Evolutionary conservation across 2,888 invertebrate species (phyloP), one percentile per base, ranked within the genome.

Genomic region (Oxystoma pomonae): DNA sequence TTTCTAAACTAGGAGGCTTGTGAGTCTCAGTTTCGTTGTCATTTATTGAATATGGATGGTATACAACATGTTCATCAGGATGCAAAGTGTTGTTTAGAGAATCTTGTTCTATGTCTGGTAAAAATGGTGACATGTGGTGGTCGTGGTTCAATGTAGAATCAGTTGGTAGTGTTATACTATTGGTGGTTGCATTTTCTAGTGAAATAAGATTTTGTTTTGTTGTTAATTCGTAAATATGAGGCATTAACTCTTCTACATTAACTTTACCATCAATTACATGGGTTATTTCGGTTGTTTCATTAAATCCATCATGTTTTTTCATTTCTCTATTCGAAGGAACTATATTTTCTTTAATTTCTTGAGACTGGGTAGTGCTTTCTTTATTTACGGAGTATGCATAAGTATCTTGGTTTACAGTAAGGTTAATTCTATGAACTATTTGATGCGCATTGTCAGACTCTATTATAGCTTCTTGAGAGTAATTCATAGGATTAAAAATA

Each of bases 71-170:
- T 50, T 77, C 76, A 56, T 76, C 85, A 70, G 84, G 83, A 76
- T 85, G 84, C n/a, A 86, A 76, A 71, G 84, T 86, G 72, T 85
- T 84, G 1, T 86, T 83, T 35, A 86, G 80, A 16, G 82, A 83
- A 69, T 84, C 86, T 72, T 87, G 87, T 75, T 87, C 87, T 17
- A 84, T 81, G 73, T 88, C 88, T 5, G 88, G 87, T 70, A 89
- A 77, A 73, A 88, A 88, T 2, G 88, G 88, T 65, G 86, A 87
- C 87, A 87, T 87, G 70, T 85, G 85, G 35, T 35, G 35, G 3
- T 35, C 5, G 58, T 20, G 53, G 65, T 65, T 20, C 74, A 73
- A 20, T 67, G 69, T 56, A 64, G 65, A 56, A 69, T 35, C 69
- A 1, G 51, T 52, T 55, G 58, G 63, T 21, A 62, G 57, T 21